These are phyloP conservation scores for Pavo muticus DNA, from an alignment of 2,113 vertebrate species.

Conservation along the genomic window DNA sequence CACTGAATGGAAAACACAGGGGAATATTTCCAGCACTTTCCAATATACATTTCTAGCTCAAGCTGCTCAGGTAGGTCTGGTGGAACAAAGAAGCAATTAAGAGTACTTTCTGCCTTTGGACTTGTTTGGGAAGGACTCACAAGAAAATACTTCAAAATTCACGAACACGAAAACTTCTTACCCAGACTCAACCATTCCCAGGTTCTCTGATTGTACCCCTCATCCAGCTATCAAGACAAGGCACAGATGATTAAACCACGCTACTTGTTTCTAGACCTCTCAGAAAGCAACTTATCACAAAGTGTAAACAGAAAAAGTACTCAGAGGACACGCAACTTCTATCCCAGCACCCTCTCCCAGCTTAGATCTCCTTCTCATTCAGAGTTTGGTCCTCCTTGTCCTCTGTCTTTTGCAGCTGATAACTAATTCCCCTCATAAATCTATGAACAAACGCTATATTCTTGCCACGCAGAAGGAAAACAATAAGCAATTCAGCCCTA, in stretches of 20 bases:
- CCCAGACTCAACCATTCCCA: neutral
- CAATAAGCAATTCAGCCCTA: neutral
- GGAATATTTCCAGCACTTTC: slow-evolving; percentile 25
- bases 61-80: neutral
- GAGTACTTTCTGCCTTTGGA: slow-evolving; percentile 1
- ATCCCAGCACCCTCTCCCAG: neutral
- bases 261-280: neutral
- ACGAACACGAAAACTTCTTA: neutral
- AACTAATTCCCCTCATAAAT: slow-evolving; percentile 12
- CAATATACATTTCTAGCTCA: neutral
- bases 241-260: neutral
- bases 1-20: neutral
- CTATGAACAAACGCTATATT: neutral
- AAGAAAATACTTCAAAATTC: neutral
- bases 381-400: neutral
- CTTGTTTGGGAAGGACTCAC: neutral
- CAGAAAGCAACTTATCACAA: neutral
- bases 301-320: neutral
- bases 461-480: slow-evolving; percentile 13
- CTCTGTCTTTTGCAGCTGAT: slow-evolving; percentile 16
- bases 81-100: neutral
- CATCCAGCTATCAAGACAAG: neutral
- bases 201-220: neutral
- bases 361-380: neutral
- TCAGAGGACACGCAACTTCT: neutral